Evolutionary conservation across 2,797 vertebrate species (phyloP).

Genomic region (Darevskia mixta): DNA sequence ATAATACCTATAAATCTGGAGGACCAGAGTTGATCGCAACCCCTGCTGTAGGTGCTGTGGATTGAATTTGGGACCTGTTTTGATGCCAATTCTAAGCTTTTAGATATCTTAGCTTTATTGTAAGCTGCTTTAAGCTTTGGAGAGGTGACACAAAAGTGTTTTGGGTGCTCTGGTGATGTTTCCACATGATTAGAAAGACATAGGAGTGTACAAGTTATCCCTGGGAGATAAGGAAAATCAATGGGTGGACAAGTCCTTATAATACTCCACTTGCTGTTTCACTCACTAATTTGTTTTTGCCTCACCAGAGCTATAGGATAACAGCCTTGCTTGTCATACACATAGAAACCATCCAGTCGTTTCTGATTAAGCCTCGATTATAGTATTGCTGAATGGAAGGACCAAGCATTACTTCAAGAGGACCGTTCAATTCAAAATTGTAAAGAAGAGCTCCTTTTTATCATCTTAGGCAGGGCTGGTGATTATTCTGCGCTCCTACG

Average conservation of each 20-base stretch:
- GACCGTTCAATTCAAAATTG: constrained; percentile 31
- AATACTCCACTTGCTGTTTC: constrained; percentile 34
- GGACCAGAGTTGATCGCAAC: no score
- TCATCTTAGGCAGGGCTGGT: constrained; percentile 12
- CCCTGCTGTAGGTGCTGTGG: background rate
- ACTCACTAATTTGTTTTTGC: constrained; percentile 45
- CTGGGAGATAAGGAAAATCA: background rate
- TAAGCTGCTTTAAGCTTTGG: background rate
- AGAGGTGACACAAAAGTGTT: background rate
- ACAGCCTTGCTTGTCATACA: background rate
- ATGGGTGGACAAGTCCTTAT: background rate
- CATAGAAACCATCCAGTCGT: constrained; percentile 12
- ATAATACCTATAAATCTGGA: background rate
- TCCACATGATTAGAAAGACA: background rate
- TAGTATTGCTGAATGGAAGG: constrained; percentile 49
- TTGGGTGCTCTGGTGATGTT: background rate
- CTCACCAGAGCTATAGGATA: constrained; percentile 4
- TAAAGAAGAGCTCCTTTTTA: constrained; percentile 31
- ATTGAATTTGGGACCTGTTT: background rate
- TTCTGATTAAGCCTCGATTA: constrained; percentile 44
- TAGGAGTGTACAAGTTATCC: background rate
- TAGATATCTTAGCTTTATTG: background rate
- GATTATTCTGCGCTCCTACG: constrained; percentile 40
- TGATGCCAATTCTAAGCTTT: background rate
- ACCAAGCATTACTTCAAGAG: constrained; percentile 37